Evolutionary conservation across 2,888 invertebrate genomes (phyloP), one percentile per base, ranked within the genome.

Genomic region (Dioctria linearis): DNA sequence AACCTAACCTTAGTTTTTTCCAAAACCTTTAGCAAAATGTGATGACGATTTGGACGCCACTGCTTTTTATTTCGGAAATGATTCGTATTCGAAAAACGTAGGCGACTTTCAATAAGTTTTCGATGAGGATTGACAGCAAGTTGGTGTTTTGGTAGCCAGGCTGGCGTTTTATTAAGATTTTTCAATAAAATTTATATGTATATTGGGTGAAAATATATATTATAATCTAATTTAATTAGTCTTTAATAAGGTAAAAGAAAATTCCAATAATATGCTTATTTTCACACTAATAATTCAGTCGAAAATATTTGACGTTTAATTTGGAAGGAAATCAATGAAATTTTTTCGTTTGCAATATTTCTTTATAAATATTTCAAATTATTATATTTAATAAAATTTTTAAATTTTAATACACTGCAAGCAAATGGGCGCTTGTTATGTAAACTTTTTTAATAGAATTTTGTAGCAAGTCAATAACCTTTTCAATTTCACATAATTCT

Each of bases 71-170:
- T 25, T 25, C 25, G 25, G 25, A 25, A 25, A 25, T 25, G 25
- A 25, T 25, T 25, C 25, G 25, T 2, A 25, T 25, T 25, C 25
- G 25, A 25, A 25, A 25, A 25, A 25, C 25, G 25, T 25, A 25
- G 66, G 66, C 39, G 66, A 66, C 66, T 66, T 66, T 66, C 5
- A 66, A n/a, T 6, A 43, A 6, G 66, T 39, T 66, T 66, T 43
- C 2, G 6, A 40, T 39, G 42, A 42, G 42, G 43, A 42, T 13
- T 66, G 66, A 66, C 66, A 66, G 66, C 13, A 66, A 13, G n/a
- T 6, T 40, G 40, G 66, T 66, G 66, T 66, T 66, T 66, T 66
- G 66, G n/a, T 66, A 11, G 66, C 42, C 37, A 42, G 8, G 42
- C 8, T 66, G 9, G 39, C 42, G 42, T 40, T 66, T 13, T 42